Percentiles rank a stretch among this genome's conserved stretches.
These are phyloP conservation scores for Coryphaenoides rupestris DNA, from an alignment of 2,113 vertebrate species.

Conservation along the genomic window DNA sequence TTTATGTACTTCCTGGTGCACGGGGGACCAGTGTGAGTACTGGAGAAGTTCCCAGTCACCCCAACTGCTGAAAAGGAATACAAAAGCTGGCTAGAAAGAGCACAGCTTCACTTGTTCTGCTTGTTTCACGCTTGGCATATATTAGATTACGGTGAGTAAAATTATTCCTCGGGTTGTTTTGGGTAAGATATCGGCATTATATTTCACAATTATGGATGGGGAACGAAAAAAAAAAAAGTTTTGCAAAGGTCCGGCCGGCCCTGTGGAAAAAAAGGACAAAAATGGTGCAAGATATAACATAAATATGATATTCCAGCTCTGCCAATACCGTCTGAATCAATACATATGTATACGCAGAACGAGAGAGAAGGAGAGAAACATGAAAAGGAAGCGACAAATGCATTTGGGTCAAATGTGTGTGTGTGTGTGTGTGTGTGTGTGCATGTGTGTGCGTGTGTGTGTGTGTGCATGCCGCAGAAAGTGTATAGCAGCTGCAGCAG, in stretches of 20 bases:
- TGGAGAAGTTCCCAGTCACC: conserved; percentile 52
- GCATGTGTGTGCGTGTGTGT: conserved; percentile 19
- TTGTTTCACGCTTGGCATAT: background rate
- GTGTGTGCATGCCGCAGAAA: conserved; percentile 16
- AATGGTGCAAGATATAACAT: conserved; percentile 50
- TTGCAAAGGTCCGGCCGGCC: background rate
- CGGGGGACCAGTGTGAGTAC: conserved; percentile 67
- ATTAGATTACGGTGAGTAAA: background rate
- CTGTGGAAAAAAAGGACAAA: conserved; percentile 36
- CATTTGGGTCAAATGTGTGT: conserved; percentile 54
- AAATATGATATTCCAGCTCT: conserved; percentile 53
- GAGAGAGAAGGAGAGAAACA: conserved; percentile 55
- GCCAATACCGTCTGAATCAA: conserved; percentile 55
- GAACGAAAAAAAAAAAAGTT: no score
- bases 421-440: conserved; percentile 11
- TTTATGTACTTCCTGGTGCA: conserved; percentile 66
- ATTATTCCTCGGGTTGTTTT: background rate
- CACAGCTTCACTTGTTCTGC: background rate
- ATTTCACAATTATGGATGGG: background rate
- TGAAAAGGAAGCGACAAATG: conserved; percentile 28
- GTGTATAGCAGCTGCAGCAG: conserved; percentile 11
- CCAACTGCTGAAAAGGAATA: conserved; percentile 52
- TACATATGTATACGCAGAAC: conserved; percentile 38
- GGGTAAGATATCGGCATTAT: background rate
- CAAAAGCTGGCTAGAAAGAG: conserved; percentile 30